Base-by-base conservation (phyloP, 2,888 invertebrate genomes). In the Octonoba sinensis region DNA sequence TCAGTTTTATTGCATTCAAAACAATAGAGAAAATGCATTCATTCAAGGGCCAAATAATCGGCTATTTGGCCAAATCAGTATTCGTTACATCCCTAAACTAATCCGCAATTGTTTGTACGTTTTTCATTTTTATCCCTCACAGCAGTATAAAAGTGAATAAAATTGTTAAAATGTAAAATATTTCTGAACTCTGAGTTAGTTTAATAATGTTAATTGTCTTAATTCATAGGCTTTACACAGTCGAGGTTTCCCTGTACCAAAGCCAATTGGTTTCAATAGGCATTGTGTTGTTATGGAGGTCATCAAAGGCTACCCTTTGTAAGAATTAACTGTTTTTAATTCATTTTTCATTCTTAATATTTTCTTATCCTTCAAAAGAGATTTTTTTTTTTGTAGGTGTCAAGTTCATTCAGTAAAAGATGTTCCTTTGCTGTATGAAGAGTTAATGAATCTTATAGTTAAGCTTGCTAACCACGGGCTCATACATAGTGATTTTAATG, bases 401-500 rank as follows among this genome's bases (percentile, higher is more conserved):
- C 92, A 92, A 85, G 90, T 93, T 8, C 90, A 90, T 86, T 91
- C 92, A 86, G 89, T 94, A 1, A 89, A 89, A 0, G 92, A 96
- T 87, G 91, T 93, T 0, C 95, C 93, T 85, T 90, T 90, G 1
- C 90, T 99, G 0, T 99, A 97, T 88, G 96, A 96, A 86, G 94
- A 96, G 86, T 91, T 99, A 81, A 98, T 99, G 98, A 92, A 95
- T 86, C 90, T 99, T 44, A 94, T 99, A 66, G 93, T 98, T 0
- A 92, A 93, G 56, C 91, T 99, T 71, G 99, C 94, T 27, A 94
- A 95, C 90, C 93, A 95, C 87, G 99, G 99, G 0, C 95, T 99
- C 2, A 99, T 99, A 86, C 99, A 99, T 88, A 96, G 98, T 0
- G 99, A 99, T 90, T 99, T 98, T 89, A 99, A 99, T 88, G 99